phyloP scores from a whole-genome alignment of 2,797 vertebrate genomes.

The Myotis planiceps region DNA sequence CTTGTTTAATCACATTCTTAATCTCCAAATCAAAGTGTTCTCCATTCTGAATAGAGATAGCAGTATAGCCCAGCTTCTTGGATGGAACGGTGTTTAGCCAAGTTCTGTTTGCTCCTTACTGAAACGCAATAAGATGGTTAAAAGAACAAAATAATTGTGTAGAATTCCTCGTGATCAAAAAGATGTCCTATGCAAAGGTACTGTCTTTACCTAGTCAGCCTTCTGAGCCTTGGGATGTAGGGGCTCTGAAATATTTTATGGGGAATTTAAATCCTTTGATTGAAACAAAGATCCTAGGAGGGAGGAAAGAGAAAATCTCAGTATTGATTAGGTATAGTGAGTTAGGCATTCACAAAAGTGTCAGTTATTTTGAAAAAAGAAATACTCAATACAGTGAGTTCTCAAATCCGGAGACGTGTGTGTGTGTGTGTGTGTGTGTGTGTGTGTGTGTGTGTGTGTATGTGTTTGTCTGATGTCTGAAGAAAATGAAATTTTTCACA shows the following conservation, averaged over 20 bases:
- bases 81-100: background rate
- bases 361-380: background rate
- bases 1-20: background rate
- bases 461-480: background rate
- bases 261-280: conserved; percentile 51
- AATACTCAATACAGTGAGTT: background rate
- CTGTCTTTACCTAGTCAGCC: background rate
- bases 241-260: conserved; percentile 25
- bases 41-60: background rate
- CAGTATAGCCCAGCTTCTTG: background rate
- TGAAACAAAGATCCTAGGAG: conserved; percentile 54
- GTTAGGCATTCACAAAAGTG: background rate
- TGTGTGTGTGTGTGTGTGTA: conserved; percentile 2
- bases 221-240: conserved; percentile 46
- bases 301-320: conserved; percentile 51
- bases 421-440: conserved; percentile 12
- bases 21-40: background rate
- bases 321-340: background rate
- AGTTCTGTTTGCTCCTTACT: background rate
- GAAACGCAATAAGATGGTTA: background rate
- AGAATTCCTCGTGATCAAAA: background rate
- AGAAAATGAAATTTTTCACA: conserved; percentile 58
- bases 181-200: background rate
- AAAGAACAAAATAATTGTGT: background rate
- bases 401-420: background rate